Percentiles rank a stretch among this genome's conserved stretches.
Evolutionary conservation across 2,797 vertebrate genomes (phyloP).

Genomic region (Poeciliopsis turneri): DNA sequence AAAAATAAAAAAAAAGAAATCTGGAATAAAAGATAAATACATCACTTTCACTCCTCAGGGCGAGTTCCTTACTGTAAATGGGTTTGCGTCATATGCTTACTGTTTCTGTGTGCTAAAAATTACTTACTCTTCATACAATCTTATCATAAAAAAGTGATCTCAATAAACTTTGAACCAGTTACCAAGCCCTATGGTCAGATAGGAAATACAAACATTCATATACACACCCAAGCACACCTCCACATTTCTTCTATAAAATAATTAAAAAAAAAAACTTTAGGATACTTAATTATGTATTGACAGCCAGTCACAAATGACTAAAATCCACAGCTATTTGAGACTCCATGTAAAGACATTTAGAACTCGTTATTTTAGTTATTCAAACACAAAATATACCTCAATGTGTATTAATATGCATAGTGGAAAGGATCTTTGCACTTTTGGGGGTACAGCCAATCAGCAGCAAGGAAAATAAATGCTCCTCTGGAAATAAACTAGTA

Average conservation of each 20-base stretch:
- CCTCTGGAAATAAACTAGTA: too few species aligned
- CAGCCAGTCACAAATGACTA: too few species aligned
- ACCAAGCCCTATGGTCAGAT: conserved; percentile 24
- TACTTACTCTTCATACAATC: neutral
- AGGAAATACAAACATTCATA: conserved; percentile 13
- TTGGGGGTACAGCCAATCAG: too few species aligned
- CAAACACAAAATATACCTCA: too few species aligned
- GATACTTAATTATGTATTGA: neutral
- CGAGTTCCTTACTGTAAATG: conserved; percentile 55
- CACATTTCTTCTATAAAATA: neutral
- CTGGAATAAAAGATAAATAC: conserved; percentile 47
- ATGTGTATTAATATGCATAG: too few species aligned
- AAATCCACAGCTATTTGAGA: too few species aligned
- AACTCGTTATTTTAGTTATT: too few species aligned
- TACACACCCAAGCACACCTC: conserved; percentile 6
- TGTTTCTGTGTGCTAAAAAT: conserved; percentile 19
- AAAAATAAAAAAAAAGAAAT: conserved; percentile 21
- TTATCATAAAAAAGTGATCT: conserved; percentile 35
- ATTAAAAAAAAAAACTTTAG: neutral
- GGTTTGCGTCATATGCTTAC: conserved; percentile 56
- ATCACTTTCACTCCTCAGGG: conserved; percentile 76
- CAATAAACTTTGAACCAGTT: conserved; percentile 51
- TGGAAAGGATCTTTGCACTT: too few species aligned
- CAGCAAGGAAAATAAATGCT: too few species aligned
- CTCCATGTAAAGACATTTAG: too few species aligned